These are phyloP conservation scores for Sialis lutaria DNA, from an alignment of 2,888 invertebrate genomes.

Conservation along the genomic window DNA sequence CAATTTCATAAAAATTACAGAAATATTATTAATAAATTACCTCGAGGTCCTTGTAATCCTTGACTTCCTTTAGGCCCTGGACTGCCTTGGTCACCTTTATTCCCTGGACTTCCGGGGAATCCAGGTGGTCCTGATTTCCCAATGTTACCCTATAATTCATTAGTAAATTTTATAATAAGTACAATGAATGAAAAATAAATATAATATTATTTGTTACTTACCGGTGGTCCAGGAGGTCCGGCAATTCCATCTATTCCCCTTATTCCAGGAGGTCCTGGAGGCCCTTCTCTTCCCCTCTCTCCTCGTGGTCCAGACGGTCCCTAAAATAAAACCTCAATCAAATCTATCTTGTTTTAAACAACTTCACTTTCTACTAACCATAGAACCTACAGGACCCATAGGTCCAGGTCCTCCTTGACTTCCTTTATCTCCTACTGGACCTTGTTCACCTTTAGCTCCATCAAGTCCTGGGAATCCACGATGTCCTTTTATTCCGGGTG, in stretches of 20 bases:
- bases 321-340: constrained; percentile 21
- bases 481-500: constrained; percentile 71
- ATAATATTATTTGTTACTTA: constrained; percentile 23
- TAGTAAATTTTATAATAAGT: neutral
- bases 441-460: constrained; percentile 68
- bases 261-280: constrained; percentile 57
- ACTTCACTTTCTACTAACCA: constrained; percentile 29
- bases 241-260: constrained; percentile 64
- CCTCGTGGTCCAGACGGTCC: constrained; percentile 67
- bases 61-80: constrained; percentile 64
- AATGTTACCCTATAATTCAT: constrained; percentile 39
- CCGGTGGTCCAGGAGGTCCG: constrained; percentile 59
- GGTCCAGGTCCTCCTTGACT: constrained; percentile 43
- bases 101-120: constrained; percentile 64
- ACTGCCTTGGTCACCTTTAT: constrained; percentile 63
- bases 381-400: constrained; percentile 53
- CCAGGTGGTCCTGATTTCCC: constrained; percentile 77
- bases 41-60: constrained; percentile 65
- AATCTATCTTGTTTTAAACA: neutral
- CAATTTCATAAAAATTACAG: neutral
- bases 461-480: constrained; percentile 64
- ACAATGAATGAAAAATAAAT: constrained; percentile 2
- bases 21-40: constrained; percentile 16
- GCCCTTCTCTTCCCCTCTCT: constrained; percentile 70
- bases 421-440: constrained; percentile 59